Conservation (phyloP, 2,888 invertebrate genomes). For the Oscheius sp. region DNA sequence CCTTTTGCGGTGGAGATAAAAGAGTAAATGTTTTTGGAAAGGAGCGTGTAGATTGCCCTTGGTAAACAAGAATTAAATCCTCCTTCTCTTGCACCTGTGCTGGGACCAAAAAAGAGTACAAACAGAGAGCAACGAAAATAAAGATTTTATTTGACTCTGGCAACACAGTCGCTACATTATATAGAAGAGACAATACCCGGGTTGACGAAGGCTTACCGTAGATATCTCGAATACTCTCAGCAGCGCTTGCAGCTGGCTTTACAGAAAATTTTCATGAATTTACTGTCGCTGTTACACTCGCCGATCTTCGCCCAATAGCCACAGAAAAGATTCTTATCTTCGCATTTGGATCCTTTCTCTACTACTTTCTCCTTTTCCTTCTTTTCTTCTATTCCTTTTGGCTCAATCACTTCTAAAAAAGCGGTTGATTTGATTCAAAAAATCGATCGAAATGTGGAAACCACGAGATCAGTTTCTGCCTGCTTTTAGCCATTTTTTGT, state of each 20-base stretch:
- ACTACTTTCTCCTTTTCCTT: conserved; percentile 25
- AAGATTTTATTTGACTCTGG: no score
- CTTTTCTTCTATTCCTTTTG: conserved; percentile 23
- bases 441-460: not conserved
- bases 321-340: conserved; percentile 70
- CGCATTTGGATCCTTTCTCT: conserved; percentile 37
- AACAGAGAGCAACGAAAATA: no score
- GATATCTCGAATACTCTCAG: not conserved
- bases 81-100: no score
- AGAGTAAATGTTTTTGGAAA: no score
- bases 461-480: no score
- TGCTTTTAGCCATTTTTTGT: no score
- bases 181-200: conserved; percentile 1
- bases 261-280: conserved; percentile 69
- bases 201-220: conserved; percentile 16
- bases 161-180: conserved; percentile 26
- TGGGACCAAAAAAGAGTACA: no score
- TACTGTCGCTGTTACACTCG: conserved; percentile 69
- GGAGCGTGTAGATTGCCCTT: no score
- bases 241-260: conserved; percentile 50
- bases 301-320: conserved; percentile 70
- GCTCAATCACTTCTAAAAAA: not conserved
- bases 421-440: not conserved
- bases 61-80: no score
- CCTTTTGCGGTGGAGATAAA: no score